These are phyloP conservation scores for Esox masquinongy DNA, from an alignment of 2,797 vertebrate species.

Conservation along the genomic window DNA sequence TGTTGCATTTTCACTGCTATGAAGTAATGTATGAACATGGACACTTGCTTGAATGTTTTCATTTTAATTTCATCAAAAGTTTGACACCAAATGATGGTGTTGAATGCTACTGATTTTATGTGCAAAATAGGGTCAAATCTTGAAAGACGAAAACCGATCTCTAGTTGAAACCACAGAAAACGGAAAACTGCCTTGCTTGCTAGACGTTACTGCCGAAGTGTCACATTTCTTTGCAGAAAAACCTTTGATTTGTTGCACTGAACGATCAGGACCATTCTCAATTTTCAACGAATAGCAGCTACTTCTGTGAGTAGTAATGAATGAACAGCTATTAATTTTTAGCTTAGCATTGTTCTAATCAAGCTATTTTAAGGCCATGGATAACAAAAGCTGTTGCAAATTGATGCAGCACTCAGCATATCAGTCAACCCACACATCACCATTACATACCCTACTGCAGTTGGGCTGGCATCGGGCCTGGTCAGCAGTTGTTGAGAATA, in stretches of 20 bases:
- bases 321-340: neutral
- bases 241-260: neutral
- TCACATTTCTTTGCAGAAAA: conserved; percentile 27
- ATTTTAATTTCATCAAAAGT: conserved; percentile 8
- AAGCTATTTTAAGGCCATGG: neutral
- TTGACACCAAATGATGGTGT: conserved; percentile 11
- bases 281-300: conserved; percentile 20
- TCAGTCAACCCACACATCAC: conserved; percentile 18
- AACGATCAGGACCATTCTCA: conserved; percentile 19
- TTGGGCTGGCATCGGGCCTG: neutral
- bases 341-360: conserved; percentile 24
- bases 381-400: neutral
- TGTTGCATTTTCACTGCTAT: conserved; percentile 16
- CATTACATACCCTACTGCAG: neutral
- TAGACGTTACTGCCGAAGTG: conserved; percentile 7
- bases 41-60: conserved; percentile 8
- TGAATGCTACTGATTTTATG: conserved; percentile 4
- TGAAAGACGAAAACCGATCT: neutral
- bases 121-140: neutral
- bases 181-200: conserved; percentile 19
- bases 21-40: neutral
- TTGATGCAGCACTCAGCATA: conserved; percentile 26
- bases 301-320: conserved; percentile 15
- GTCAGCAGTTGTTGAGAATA: conserved; percentile 60
- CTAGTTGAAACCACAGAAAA: conserved; percentile 14